Conservation (phyloP, 2,113 vertebrate genomes). For the Acrocephalus arundinaceus region DNA sequence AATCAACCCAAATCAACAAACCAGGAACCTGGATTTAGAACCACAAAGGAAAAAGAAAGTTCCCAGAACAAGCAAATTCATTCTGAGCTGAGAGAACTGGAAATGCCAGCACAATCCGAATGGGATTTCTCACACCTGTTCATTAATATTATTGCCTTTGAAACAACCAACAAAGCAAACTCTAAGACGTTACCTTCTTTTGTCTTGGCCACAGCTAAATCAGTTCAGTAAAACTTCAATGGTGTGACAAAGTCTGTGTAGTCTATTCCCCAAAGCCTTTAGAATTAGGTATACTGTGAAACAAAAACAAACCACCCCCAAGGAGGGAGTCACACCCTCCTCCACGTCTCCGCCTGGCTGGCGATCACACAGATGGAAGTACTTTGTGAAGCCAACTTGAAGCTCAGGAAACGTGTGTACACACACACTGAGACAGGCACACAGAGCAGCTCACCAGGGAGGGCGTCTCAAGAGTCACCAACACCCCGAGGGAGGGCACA, state of each 20-base stretch:
- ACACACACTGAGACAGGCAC: too few relatives aligned
- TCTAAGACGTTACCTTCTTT: neutral
- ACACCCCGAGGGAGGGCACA: neutral
- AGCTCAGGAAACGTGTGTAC: neutral
- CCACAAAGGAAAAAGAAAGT: neutral
- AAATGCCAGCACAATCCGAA: neutral
- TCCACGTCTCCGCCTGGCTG: slow-evolving; percentile 13
- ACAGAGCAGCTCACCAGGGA: neutral
- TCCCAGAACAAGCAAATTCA: neutral
- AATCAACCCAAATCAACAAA: neutral
- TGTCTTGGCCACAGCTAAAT: neutral
- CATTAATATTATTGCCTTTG: neutral
- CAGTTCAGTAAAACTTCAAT: neutral
- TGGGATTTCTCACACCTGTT: neutral
- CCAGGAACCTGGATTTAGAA: neutral
- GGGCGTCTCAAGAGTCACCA: fast-evolving
- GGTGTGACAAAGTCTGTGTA: neutral
- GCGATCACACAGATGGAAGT: neutral
- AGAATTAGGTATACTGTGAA: neutral
- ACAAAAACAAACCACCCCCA: neutral
- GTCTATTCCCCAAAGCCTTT: neutral
- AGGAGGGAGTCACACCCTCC: neutral
- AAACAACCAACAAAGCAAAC: slow-evolving; percentile 17
- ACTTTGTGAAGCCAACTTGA: neutral
- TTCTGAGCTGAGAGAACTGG: neutral